Percentiles rank a stretch among this genome's conserved stretches.
Conservation (phyloP, 2,888 invertebrate species). For the Pelosia muscerda region DNA sequence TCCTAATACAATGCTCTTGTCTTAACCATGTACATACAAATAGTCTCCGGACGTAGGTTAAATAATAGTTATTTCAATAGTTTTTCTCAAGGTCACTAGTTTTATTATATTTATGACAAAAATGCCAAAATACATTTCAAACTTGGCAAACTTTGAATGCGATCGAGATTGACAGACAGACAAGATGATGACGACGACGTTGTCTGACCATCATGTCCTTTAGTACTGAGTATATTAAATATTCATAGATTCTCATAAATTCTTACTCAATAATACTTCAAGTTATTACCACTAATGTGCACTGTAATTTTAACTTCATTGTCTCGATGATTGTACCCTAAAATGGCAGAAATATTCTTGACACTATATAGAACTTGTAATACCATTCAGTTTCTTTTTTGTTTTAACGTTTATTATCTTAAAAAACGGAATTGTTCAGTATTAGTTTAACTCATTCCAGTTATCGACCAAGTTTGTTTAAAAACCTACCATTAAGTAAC, state of each 20-base stretch:
- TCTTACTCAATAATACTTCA: not conserved
- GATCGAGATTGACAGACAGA: not conserved
- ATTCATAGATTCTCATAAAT: not conserved
- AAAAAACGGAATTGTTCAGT: no score
- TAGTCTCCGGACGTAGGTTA: not conserved
- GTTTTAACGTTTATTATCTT: not conserved
- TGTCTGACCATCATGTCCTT: not conserved
- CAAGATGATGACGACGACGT: not conserved
- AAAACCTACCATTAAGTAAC: no score
- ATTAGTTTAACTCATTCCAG: no score
- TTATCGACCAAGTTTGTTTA: no score
- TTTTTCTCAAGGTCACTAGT: not conserved
- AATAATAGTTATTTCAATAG: not conserved
- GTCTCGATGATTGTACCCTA: not conserved
- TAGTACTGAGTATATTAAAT: no score
- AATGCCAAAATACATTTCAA: no score
- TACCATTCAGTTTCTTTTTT: not conserved
- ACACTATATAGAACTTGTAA: not conserved
- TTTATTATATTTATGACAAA: no score
- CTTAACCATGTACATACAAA: not conserved
- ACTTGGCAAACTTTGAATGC: no score
- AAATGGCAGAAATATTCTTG: not conserved
- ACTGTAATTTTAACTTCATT: not conserved
- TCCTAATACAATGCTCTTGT: not conserved
- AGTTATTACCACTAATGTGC: not conserved